These are phyloP conservation scores for Cheilosia variabilis DNA, from an alignment of 2,888 invertebrate species.

Conservation along the genomic window DNA sequence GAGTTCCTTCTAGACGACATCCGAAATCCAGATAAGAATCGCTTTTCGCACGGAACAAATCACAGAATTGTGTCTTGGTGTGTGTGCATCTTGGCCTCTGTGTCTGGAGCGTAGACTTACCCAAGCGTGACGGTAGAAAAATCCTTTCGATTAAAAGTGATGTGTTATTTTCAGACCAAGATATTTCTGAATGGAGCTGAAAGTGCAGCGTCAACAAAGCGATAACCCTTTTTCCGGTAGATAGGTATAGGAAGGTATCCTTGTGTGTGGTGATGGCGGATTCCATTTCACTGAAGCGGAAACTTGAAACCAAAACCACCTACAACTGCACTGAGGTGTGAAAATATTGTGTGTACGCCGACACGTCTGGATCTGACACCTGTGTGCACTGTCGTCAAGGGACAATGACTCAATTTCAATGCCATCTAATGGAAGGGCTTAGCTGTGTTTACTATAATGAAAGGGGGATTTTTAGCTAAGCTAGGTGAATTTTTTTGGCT, in stretches of 20 bases:
- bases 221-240: slow-evolving; percentile 47
- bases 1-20: slow-evolving; percentile 9
- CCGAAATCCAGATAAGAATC: slow-evolving; percentile 51
- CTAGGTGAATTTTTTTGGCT: not conserved
- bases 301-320: slow-evolving; percentile 57
- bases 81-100: slow-evolving; percentile 31
- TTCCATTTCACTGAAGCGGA: slow-evolving; percentile 46
- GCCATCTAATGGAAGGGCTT: not conserved
- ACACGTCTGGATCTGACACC: slow-evolving; percentile 52
- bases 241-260: not conserved
- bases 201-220: slow-evolving; percentile 64
- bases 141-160: slow-evolving; percentile 66
- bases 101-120: slow-evolving; percentile 59
- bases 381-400: slow-evolving; percentile 26
- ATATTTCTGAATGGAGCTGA: slow-evolving; percentile 35
- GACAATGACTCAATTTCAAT: slow-evolving; percentile 34
- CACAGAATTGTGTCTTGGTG: slow-evolving; percentile 24
- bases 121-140: slow-evolving; percentile 55
- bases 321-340: slow-evolving; percentile 43
- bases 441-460: not conserved
- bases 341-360: slow-evolving; percentile 48
- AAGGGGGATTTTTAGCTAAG: not conserved
- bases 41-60: slow-evolving; percentile 39
- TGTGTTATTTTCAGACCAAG: slow-evolving; percentile 34
- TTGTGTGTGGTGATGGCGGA: slow-evolving; percentile 30